phyloP scores from a whole-genome alignment of 2,797 vertebrate species.

The Acanthornis magna region DNA sequence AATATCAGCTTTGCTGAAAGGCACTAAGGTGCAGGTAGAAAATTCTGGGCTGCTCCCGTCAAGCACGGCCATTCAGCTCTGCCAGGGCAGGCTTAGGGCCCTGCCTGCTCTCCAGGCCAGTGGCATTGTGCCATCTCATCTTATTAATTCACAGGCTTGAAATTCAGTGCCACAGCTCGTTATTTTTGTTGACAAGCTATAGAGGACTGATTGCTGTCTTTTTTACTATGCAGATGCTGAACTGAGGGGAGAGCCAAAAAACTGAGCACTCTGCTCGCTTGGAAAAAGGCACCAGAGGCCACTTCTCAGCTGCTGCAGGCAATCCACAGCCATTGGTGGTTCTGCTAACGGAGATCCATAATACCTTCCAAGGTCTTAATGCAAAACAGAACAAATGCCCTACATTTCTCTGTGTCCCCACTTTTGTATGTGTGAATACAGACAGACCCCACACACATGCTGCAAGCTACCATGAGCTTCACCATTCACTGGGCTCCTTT shows the following conservation, averaged over 20 bases:
- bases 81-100: neutral
- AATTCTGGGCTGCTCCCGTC: rapidly evolving
- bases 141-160: neutral
- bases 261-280: neutral
- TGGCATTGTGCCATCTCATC: neutral
- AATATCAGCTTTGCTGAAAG: neutral
- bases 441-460: neutral
- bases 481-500: neutral
- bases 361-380: neutral
- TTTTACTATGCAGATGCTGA: neutral
- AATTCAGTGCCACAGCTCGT: neutral
- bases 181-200: neutral
- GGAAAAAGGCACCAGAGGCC: neutral
- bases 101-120: neutral
- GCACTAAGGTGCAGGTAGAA: neutral
- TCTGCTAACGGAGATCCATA: neutral
- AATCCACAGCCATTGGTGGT: neutral
- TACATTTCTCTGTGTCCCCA: neutral
- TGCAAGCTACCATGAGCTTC: neutral
- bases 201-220: neutral
- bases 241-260: neutral
- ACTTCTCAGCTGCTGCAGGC: neutral
- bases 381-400: neutral
- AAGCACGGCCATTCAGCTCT: neutral
- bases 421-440: neutral